These are phyloP conservation scores for Hydropsyche betteni DNA, from an alignment of 2,888 invertebrate species.

Conservation along the genomic window DNA sequence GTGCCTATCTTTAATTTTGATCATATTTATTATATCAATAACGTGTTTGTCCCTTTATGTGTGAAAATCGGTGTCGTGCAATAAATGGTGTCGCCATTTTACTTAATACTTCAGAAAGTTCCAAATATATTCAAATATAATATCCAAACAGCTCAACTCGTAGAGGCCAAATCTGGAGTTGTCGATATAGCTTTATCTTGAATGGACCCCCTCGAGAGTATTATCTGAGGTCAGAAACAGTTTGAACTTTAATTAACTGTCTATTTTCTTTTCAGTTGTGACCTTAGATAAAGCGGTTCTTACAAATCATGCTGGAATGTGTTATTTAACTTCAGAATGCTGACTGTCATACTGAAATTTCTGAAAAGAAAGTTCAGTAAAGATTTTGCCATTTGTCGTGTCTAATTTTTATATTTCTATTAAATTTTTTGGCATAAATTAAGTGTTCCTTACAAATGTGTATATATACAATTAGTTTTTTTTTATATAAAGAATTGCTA, in stretches of 20 bases:
- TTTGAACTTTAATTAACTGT: neutral
- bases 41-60: too few relatives aligned
- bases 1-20: slow-evolving; percentile 17
- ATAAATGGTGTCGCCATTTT: too few relatives aligned
- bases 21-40: too few relatives aligned
- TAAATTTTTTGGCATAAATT: neutral
- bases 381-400: neutral
- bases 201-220: neutral
- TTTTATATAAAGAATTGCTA: neutral
- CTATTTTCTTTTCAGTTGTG: neutral
- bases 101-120: too few relatives aligned
- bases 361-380: neutral
- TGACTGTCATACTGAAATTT: neutral
- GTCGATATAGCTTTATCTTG: neutral
- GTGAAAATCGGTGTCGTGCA: too few relatives aligned
- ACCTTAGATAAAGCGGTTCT: neutral
- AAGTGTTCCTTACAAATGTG: slow-evolving; percentile 16
- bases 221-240: slow-evolving; percentile 2
- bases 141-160: neutral
- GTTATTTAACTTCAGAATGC: neutral
- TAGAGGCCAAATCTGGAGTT: neutral
- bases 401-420: too few relatives aligned
- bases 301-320: too few relatives aligned
- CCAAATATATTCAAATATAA: neutral
- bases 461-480: neutral